Conservation (phyloP, 2,797 vertebrate species). For the Serranus cabrilla region DNA sequence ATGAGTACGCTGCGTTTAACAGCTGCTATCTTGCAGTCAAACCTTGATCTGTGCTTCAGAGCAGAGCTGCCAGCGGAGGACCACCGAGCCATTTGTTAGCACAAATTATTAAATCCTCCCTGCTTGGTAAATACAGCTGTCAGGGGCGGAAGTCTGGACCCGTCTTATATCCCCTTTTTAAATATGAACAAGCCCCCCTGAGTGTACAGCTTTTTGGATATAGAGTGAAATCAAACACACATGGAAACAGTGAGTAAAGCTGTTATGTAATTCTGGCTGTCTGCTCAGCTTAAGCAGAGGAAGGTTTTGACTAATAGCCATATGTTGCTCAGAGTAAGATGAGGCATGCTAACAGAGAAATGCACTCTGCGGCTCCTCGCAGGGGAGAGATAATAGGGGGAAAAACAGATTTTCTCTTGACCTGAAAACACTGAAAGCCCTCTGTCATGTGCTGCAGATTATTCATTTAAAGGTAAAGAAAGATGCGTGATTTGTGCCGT, state of each 20-base stretch:
- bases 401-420: conserved; percentile 17
- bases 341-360: conserved; percentile 51
- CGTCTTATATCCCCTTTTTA: conserved; percentile 23
- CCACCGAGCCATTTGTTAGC: conserved; percentile 37
- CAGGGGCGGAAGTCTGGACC: conserved; percentile 20
- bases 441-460: neutral
- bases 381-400: neutral
- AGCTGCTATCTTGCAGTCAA: conserved; percentile 33
- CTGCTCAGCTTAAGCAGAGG: conserved; percentile 53
- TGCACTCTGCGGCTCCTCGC: conserved; percentile 36
- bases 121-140: conserved; percentile 41
- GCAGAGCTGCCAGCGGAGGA: conserved; percentile 28
- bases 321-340: conserved; percentile 68
- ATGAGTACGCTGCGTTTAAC: conserved; percentile 10
- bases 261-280: conserved; percentile 66
- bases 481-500: conserved; percentile 5
- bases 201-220: conserved; percentile 5
- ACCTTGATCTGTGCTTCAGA: conserved; percentile 32
- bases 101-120: conserved; percentile 54
- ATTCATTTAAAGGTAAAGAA: conserved; percentile 17
- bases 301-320: conserved; percentile 62
- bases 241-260: conserved; percentile 58
- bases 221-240: conserved; percentile 28
- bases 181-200: conserved; percentile 23
- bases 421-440: conserved; percentile 30